Percentiles rank a stretch among this genome's conserved stretches.
phyloP scores from a whole-genome alignment of 2,888 invertebrate species.

The Pachydiplax longipennis region DNA sequence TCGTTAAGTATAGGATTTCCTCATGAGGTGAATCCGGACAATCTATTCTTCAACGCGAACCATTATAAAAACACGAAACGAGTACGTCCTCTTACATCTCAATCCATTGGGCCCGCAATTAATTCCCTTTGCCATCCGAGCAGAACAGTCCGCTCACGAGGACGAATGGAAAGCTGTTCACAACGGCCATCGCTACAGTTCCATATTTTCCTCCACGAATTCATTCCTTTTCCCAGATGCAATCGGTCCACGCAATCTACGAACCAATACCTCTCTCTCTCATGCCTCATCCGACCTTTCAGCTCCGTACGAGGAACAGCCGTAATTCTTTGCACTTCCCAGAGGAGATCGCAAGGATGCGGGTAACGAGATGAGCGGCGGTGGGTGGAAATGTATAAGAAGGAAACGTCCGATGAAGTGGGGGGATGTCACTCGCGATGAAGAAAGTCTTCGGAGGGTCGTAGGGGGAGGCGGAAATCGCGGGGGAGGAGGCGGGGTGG shows the following conservation, averaged over 20 bases:
- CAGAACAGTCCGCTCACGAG: background rate
- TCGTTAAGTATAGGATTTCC: no score
- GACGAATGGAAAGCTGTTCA: background rate
- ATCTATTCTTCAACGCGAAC: no score
- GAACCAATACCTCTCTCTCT: background rate
- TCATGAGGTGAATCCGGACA: no score
- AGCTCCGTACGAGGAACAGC: background rate
- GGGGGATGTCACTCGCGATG: background rate
- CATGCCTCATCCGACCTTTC: slow-evolving; percentile 24
- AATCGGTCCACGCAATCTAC: background rate
- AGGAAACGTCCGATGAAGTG: background rate
- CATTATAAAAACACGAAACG: no score
- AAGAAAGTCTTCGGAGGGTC: background rate
- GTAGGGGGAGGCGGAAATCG: background rate
- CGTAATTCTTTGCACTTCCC: slow-evolving; percentile 36
- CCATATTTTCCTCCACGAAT: background rate
- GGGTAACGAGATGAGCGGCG: slow-evolving; percentile 14
- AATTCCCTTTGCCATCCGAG: background rate
- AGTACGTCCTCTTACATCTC: background rate
- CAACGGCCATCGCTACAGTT: slow-evolving; percentile 9
- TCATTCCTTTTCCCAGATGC: background rate
- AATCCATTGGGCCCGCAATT: background rate
- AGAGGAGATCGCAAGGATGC: slow-evolving; percentile 12
- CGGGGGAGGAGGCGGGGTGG: background rate
- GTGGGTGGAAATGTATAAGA: background rate